phyloP scores from a whole-genome alignment of 2,113 vertebrate genomes.

The Phocoena sinus region DNA sequence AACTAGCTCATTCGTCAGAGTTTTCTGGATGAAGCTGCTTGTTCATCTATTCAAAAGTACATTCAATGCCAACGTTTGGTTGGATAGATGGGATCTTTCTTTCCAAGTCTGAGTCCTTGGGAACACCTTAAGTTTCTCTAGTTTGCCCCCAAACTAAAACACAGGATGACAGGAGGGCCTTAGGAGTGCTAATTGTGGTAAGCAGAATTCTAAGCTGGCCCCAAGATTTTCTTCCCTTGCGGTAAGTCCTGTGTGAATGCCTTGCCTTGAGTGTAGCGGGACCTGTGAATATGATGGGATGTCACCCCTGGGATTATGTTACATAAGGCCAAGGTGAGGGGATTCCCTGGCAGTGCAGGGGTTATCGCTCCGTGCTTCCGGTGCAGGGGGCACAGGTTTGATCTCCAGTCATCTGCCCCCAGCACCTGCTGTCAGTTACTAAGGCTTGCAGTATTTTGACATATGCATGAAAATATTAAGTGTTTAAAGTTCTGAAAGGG shows the following conservation, averaged over 20 bases:
- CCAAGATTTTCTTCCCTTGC: neutral
- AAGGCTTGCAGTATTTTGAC: neutral
- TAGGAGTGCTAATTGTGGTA: neutral
- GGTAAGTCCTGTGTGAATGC: fast-evolving
- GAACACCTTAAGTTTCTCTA: neutral
- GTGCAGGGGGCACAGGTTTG: too few species aligned
- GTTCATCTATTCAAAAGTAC: neutral
- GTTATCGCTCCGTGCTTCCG: too few species aligned
- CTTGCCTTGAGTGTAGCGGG: neutral
- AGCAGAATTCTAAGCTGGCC: neutral
- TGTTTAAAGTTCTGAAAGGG: neutral
- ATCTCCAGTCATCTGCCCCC: too few species aligned
- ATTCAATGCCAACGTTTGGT: neutral
- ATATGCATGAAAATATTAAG: neutral
- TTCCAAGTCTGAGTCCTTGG: neutral
- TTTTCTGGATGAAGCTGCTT: neutral
- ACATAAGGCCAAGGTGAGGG: neutral
- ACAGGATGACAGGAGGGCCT: neutral
- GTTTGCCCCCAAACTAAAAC: neutral
- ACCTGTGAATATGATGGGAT: neutral
- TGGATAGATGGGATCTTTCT: neutral
- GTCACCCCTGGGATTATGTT: neutral
- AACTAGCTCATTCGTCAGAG: neutral
- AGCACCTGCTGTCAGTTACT: neutral
- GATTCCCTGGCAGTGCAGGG: neutral